Evolutionary conservation across 2,888 invertebrate species (phyloP).

Genomic region (Agrochola macilenta): DNA sequence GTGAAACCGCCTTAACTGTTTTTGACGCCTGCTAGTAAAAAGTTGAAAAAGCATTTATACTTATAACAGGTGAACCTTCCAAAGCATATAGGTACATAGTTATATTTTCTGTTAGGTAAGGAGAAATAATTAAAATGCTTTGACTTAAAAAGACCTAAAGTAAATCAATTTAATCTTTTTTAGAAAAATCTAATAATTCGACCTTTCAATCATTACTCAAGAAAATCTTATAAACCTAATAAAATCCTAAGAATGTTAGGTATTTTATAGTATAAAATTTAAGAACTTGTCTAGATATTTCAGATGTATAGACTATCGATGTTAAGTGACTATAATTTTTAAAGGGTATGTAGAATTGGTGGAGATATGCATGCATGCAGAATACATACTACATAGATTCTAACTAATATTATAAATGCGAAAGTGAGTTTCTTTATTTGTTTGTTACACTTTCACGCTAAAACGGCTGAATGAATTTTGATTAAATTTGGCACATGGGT

Average conservation of each 20-base stretch:
- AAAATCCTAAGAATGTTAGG: not conserved
- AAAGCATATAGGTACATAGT: not conserved
- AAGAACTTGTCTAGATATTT: no score
- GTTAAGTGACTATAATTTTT: no score
- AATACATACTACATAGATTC: no score
- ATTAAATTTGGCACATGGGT: no score
- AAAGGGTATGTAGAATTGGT: no score
- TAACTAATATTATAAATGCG: no score
- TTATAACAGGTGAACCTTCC: not conserved
- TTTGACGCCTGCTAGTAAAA: not conserved
- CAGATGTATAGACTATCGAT: no score
- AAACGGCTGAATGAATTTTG: no score
- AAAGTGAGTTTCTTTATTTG: no score
- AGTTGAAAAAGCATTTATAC: not conserved
- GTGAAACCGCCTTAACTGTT: not conserved
- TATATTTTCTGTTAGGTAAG: not conserved
- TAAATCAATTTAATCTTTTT: constrained; percentile 9
- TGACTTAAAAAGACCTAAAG: not conserved
- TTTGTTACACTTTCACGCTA: no score
- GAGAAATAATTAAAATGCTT: not conserved
- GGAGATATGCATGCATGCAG: no score
- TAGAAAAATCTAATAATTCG: constrained; percentile 2
- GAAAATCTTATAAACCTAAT: not conserved
- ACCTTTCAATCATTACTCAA: not conserved
- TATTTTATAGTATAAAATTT: not conserved